Percentiles rank a stretch among this genome's conserved stretches.
phyloP scores from a whole-genome alignment of 2,797 vertebrate species.

The Huso huso region DNA sequence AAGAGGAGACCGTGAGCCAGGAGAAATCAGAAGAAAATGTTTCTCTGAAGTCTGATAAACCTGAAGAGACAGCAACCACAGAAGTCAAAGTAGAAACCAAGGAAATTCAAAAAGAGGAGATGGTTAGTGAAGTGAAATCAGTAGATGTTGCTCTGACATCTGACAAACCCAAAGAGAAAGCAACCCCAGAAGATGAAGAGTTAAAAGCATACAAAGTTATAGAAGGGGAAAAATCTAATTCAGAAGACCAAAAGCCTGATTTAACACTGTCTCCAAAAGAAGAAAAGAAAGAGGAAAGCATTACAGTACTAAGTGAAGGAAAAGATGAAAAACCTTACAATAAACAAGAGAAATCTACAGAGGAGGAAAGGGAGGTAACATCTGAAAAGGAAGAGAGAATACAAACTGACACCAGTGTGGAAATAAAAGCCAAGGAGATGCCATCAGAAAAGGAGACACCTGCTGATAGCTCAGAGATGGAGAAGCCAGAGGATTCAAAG shows the following conservation, averaged over 20 bases:
- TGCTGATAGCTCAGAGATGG: not conserved
- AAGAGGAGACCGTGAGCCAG: no score
- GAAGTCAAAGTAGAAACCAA: no score
- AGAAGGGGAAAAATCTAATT: not conserved
- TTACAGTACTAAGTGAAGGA: not conserved
- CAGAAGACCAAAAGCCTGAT: not conserved
- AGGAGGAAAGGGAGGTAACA: not conserved
- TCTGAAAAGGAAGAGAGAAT: not conserved
- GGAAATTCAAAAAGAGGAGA: no score
- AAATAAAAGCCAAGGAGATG: not conserved
- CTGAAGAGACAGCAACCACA: no score
- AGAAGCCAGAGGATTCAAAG: not conserved
- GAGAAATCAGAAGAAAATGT: no score
- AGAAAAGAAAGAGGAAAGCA: not conserved
- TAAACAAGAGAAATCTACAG: not conserved
- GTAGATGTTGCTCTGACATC: not conserved
- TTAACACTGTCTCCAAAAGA: not conserved
- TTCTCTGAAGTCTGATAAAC: no score
- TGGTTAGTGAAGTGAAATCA: no score
- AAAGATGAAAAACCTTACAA: not conserved
- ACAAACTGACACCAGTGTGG: no score
- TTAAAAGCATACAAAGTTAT: not conserved
- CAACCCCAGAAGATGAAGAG: slow-evolving; percentile 8
- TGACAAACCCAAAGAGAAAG: not conserved
- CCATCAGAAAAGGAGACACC: not conserved